phyloP scores from a whole-genome alignment of 2,797 vertebrate genomes.

The Apodemus agrarius region DNA sequence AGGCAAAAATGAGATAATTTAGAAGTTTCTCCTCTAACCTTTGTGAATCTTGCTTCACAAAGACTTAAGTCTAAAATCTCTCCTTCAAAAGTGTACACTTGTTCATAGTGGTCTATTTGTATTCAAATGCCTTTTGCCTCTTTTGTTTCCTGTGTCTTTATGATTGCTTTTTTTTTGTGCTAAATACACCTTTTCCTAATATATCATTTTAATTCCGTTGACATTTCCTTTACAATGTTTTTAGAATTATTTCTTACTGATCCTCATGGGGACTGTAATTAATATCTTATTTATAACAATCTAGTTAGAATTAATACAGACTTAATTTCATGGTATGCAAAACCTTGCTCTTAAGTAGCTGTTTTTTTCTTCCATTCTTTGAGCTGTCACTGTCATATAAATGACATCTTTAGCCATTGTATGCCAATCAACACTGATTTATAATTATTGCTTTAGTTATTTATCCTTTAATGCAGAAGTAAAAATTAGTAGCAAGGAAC shows the following conservation, averaged over 20 bases:
- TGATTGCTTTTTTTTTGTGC: not conserved
- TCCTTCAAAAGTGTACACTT: not conserved
- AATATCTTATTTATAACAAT: constrained; percentile 33
- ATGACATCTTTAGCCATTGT: not conserved
- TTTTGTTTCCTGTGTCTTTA: not conserved
- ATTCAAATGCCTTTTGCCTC: not conserved
- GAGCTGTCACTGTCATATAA: not conserved
- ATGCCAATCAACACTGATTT: not conserved
- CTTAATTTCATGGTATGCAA: constrained; percentile 33
- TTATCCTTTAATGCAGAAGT: not conserved
- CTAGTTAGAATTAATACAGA: not conserved
- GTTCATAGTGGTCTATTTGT: constrained; percentile 8
- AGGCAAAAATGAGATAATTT: constrained; percentile 3
- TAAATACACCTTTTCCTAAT: not conserved
- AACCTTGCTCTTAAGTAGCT: not conserved
- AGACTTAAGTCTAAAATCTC: not conserved
- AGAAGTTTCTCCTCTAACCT: not conserved
- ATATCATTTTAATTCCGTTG: not conserved
- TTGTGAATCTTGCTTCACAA: not conserved
- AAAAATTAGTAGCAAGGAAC: not conserved
- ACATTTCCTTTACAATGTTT: constrained; percentile 33
- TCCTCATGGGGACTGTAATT: constrained; percentile 31
- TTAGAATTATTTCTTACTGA: constrained; percentile 35
- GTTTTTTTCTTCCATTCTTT: not conserved
- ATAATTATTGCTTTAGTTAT: not conserved